These are phyloP conservation scores for Brachyistius frenatus DNA, from an alignment of 2,113 vertebrate species.

Conservation along the genomic window DNA sequence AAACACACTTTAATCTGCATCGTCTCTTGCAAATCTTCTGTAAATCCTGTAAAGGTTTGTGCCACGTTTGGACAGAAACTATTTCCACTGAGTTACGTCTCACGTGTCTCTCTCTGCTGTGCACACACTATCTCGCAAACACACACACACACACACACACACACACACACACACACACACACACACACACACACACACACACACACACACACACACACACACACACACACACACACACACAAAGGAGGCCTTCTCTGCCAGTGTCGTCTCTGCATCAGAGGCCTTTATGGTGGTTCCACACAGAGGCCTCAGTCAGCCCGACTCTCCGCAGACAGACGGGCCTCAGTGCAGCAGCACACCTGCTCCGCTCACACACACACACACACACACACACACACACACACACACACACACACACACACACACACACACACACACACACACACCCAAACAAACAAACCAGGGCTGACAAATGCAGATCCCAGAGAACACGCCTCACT, in stretches of 20 bases:
- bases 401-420: no score
- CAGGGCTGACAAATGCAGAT: neutral
- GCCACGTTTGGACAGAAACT: neutral
- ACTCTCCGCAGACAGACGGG: slow-evolving; percentile 59
- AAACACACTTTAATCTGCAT: no score
- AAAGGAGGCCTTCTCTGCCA: slow-evolving; percentile 75
- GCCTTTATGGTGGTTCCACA: slow-evolving; percentile 60
- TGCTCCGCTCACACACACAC: slow-evolving; percentile 40
- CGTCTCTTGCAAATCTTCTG: neutral
- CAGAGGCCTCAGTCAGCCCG: slow-evolving; percentile 74
- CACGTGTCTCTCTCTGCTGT: neutral
- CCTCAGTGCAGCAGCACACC: slow-evolving; percentile 68
- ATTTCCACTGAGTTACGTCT: neutral
- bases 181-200: slow-evolving; percentile 68
- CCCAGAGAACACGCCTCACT: no score
- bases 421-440: no score
- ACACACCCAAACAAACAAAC: neutral
- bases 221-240: slow-evolving; percentile 67
- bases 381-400: no score
- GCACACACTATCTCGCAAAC: neutral
- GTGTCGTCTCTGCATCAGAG: slow-evolving; percentile 52
- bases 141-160: slow-evolving; percentile 14
- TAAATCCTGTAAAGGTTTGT: neutral
- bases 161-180: slow-evolving; percentile 45
- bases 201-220: slow-evolving; percentile 23